Evolutionary conservation across 2,888 invertebrate genomes (phyloP), one percentile per base, ranked within the genome.

Genomic region (Euzophera pinguis): DNA sequence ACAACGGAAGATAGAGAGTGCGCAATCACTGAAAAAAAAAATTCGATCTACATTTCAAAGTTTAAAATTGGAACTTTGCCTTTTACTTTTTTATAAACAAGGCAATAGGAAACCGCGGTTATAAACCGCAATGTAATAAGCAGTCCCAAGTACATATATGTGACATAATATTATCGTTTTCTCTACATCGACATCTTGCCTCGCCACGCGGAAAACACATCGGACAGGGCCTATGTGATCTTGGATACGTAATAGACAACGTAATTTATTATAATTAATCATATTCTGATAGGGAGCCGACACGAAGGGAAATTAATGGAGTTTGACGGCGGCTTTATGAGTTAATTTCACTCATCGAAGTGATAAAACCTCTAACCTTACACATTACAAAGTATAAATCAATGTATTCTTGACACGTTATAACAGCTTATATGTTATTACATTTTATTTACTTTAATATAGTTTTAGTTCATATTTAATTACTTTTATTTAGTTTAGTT

Each of bases 91-190:
- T n/a, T n/a, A n/a, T n/a, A 14, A 22, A 43, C 17, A 51, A 49
- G 39, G 53, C 61, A 64, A 62, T 38, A 53, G 55, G 56, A 60
- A 53, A 51, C 55, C 39, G 17, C 45, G 47, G 65, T 65, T 68
- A 50, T 71, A 67, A 62, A 67, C 72, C 71, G 56, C 67, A 65
- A 58, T 58, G 55, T 34, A 32, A 10, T 45, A 12, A 12, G 32
- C 14, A 14, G 16, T 14, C 32, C 10, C 10, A 42, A 27, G 42
- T 42, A 42, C 27, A 13, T 43, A 9, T 43, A 56, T 67, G 55
- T 71, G 71, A 73, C 61, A 64, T 68, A 74, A 75, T 56, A n/a
- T n/a, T n/a, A 57, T 53, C 52, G 63, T 71, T 72, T 71, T 71
- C 71, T 66, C 65, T 66, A 54, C 59, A 47, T 54, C 50, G 55